Base-by-base conservation (phyloP, 2,113 vertebrate species). In the Nestor notabilis region DNA sequence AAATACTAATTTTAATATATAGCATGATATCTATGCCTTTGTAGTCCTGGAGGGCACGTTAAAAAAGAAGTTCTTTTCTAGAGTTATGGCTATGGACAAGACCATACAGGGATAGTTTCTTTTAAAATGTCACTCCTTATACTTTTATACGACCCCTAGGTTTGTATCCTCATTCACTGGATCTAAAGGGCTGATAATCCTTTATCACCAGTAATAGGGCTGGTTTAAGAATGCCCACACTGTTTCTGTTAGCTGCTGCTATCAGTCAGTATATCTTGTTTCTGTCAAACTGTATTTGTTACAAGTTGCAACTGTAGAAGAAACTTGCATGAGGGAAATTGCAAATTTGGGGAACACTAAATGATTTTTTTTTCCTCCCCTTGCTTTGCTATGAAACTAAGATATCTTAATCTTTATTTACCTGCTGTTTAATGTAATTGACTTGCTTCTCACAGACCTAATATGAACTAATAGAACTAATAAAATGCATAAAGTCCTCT, bases 1-100 rank as follows among this genome's bases (percentile, higher is more conserved):
- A 79, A 94, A 93, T 43, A 50, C 74, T 96, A 14, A 93, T 89
- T 83, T 89, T 90, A 82, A 87, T 83, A 61, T 66, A 79, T 28
- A 49, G 55, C 81, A 25, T 8, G 31, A 52, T 87, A 89, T n/a
- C 60, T 33, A 19, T 85, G 74, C 53, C 37, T 91, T 90, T 78
- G 61, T 69, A 55, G 68, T 95, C 71, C 65, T 83, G 60, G 90
- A 77, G 75, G 37, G 24, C 9, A 0, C 5, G 2, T 94, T 75
- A n/a, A 80, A 58, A 87, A 87, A 90, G 37, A 58, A 86, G 69
- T 27, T 90, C 29, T 89, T 68, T 82, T 23, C 43, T 41, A 13
- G 78, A 93, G 20, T 90, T 92, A 70, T 20, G 33, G 60, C 39
- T 25, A 3, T 63, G 65, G 50, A 41, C n/a, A 61, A 11, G 28